A percentile compares a stretch with the other conserved stretches of the same genome.
These are phyloP conservation scores for Strix uralensis DNA, from an alignment of 2,113 vertebrate species.

Conservation along the genomic window DNA sequence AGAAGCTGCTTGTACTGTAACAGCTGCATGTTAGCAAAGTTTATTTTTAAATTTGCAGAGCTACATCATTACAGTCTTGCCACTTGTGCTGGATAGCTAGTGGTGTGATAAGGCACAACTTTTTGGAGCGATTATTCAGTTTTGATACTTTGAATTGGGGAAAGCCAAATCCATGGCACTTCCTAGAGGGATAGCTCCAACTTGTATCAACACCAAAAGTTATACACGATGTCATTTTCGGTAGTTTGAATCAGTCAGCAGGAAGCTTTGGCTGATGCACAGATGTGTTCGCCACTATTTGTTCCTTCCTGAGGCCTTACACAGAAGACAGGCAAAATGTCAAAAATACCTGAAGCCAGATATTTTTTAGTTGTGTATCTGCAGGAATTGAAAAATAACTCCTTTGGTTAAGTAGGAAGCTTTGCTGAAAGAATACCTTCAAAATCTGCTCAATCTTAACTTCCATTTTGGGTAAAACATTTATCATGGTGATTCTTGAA, in stretches of 20 bases:
- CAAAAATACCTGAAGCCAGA: neutral
- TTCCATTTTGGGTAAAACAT: neutral
- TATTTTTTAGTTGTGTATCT: neutral
- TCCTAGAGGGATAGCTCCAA: neutral
- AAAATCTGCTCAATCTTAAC: neutral
- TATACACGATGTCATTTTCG: neutral
- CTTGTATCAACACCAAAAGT: no score
- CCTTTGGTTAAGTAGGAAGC: neutral
- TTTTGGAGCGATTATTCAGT: neutral
- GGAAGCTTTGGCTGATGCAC: neutral
- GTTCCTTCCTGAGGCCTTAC: neutral
- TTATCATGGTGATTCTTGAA: neutral
- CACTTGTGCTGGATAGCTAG: neutral
- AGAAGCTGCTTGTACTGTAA: neutral
- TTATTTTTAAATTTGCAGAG: neutral
- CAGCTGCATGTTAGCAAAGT: accelerated
- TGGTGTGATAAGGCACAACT: neutral
- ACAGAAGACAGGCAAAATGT: neutral
- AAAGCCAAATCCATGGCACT: neutral
- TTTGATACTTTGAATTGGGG: neutral
- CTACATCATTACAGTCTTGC: accelerated
- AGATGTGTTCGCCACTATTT: neutral
- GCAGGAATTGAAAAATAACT: neutral
- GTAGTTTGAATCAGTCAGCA: neutral
- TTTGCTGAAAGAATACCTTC: neutral